phyloP scores from a whole-genome alignment of 2,888 invertebrate genomes.

The Eugnorisma glareosa region DNA sequence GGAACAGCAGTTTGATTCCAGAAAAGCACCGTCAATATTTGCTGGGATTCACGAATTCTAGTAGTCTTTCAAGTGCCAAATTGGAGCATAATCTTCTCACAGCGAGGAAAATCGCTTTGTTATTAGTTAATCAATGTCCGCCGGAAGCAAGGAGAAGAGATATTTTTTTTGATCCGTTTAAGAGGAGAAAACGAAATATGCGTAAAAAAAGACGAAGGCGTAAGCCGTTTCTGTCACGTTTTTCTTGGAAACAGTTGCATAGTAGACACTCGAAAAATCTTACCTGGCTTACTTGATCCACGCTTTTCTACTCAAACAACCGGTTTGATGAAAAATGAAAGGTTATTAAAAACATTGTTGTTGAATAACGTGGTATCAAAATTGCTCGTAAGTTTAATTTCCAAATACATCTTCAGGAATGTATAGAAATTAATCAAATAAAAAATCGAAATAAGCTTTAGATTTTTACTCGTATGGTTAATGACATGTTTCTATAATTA shows the following conservation, averaged over 20 bases:
- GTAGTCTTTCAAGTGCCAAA: slow-evolving; percentile 47
- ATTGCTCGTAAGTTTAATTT: slow-evolving; percentile 1
- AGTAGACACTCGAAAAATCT: slow-evolving; percentile 13
- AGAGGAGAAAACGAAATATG: slow-evolving; percentile 47
- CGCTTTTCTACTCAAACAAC: too few relatives aligned
- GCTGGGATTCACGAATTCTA: slow-evolving; percentile 34
- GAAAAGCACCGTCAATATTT: slow-evolving; percentile 30
- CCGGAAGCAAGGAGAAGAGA: slow-evolving; percentile 19
- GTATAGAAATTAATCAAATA: neutral
- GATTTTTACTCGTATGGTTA: neutral
- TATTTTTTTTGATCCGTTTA: slow-evolving; percentile 4
- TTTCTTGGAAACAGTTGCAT: slow-evolving; percentile 20
- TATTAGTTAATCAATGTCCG: slow-evolving; percentile 69
- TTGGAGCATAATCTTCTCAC: slow-evolving; percentile 70
- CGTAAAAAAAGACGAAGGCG: slow-evolving; percentile 24
- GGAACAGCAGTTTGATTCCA: slow-evolving; percentile 51
- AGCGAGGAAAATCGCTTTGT: slow-evolving; percentile 78
- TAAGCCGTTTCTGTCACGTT: slow-evolving; percentile 23
- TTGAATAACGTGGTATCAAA: neutral
- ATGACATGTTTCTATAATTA: neutral
- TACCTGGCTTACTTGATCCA: slow-evolving; percentile 12
- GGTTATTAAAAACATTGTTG: neutral
- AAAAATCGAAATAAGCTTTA: neutral
- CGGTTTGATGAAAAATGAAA: neutral
- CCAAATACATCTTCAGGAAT: neutral